Base-by-base conservation (phyloP, 2,888 invertebrate genomes). In the Horisme vitalbata region DNA sequence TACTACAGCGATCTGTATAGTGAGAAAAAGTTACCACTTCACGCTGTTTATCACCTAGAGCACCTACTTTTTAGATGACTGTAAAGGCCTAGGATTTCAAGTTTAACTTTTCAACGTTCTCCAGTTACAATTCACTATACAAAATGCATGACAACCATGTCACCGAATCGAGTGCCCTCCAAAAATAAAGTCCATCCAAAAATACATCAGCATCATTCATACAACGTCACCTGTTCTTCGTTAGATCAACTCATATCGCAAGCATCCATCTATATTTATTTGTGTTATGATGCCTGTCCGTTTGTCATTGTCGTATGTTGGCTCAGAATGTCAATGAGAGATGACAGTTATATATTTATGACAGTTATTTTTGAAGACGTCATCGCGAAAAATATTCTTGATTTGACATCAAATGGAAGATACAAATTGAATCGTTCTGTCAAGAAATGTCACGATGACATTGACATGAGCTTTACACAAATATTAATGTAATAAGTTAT, bases 201-300 rank as follows among this genome's bases (percentile, higher is more conserved):
- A 41, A 57, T 57, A 57, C 12, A 7, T 21, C 26, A 11, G 34
- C 54, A 57, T 57, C 51, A 49, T 41, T 54, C 51, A 54, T 45
- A 49, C 43, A 9, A 10, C 26, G 44, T 55, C 57, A 57, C 57
- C 55, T 57, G 57, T 48, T 55, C 49, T 41, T 46, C 44, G 41
- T 53, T 53, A 51, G 49, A 52, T 54, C 57, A 47, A 47, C 41
- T 30, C 39, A 33, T 54, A 54, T 52, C 56, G 23, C 18, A 37
- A 23, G 24, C 53, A 51, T 57, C 50, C 32, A 52, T 57, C 57
- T 55, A 53, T 53, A 53, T 57, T 57, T 57, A 57, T 57, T 45
- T 37, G 38, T 53, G 48, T 55, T 57, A 57, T 57, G 57, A 57
- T 55, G 52, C 26, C 35, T 41, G 50, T 51, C 28, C 45, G 55